These are phyloP conservation scores for Pollenia angustigena DNA, from an alignment of 2,888 invertebrate species.

Conservation along the genomic window DNA sequence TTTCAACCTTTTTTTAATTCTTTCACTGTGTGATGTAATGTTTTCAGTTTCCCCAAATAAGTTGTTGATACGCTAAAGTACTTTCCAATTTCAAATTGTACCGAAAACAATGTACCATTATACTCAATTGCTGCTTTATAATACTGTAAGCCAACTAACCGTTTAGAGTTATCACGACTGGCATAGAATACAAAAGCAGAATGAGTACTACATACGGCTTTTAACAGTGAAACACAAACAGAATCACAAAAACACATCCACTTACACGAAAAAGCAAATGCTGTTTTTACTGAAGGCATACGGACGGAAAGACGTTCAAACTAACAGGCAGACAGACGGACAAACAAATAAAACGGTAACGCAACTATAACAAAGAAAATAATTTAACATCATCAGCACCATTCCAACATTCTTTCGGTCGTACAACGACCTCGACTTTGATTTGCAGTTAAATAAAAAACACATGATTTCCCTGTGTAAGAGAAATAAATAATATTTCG, in stretches of 20 bases:
- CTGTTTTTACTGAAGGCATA: conserved; percentile 36
- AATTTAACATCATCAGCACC: conserved; percentile 74
- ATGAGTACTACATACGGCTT: conserved; percentile 52
- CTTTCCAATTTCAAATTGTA: too few species aligned
- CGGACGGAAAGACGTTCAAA: background rate
- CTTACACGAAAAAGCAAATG: conserved; percentile 34
- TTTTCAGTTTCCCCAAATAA: too few species aligned
- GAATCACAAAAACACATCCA: conserved; percentile 31
- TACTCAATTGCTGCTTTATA: conserved; percentile 14
- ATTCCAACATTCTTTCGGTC: conserved; percentile 82
- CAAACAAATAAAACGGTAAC: conserved; percentile 67
- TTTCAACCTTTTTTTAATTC: too few species aligned
- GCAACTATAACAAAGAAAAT: conserved; percentile 72
- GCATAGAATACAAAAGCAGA: conserved; percentile 50
- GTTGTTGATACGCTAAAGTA: too few species aligned
- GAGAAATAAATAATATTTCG: conserved; percentile 47
- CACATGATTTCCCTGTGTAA: conserved; percentile 69
- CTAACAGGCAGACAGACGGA: conserved; percentile 3
- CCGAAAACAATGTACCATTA: background rate
- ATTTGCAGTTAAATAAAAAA: conserved; percentile 79
- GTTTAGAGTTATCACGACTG: conserved; percentile 66
- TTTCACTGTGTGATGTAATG: too few species aligned
- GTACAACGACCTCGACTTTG: conserved; percentile 84
- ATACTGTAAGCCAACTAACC: conserved; percentile 64
- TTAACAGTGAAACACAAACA: conserved; percentile 48